Base-by-base conservation (phyloP, 2,888 invertebrate genomes). In the Tenodera sinensis region DNA sequence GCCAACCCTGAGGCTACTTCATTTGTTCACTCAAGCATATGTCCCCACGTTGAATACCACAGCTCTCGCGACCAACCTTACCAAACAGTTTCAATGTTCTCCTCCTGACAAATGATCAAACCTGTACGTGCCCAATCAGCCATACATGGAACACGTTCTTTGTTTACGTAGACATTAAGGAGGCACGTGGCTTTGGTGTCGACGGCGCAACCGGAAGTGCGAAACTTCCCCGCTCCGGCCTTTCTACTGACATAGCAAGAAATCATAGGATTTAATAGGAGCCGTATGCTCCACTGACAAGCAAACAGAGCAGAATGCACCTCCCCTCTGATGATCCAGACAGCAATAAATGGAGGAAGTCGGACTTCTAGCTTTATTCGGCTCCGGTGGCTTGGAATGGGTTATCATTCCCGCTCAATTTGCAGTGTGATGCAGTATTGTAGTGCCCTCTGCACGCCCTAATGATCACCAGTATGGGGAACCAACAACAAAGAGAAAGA, bases 401-500 rank as follows among this genome's bases (percentile, higher is more conserved):
- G 83, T 88, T 88, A 88, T 85, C 89, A 89, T 89, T 88, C 47
- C 20, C 89, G 89, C 90, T 86, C 89, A 90, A 89, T 89, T 90
- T 88, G 71, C 89, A 81, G 81, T 88, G 82, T 30, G 54, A 27
- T 42, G 42, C 84, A 71, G 54, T 71, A 71, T 71, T 71, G 54
- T 25, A 71, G 54, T 71, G 54, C 54, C 54, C 54, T 71, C 54
- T 71, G 25, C 47, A 30, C 47, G 47, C 30, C 71, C 88, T 89
- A 89, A 88, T 89, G 89, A 88, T 82, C 28, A 14, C 42, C 54
- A 54, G 84, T 28, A 30, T 71, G 54, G 54, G 54, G 54, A 71
- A 71, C 54, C 54, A 71, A 71, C 54, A 71, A 71, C 54, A 71
- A 71, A 71, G 54, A 15, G 54, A 71, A 71, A 71, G 54, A 71